Percentiles rank a stretch among this genome's conserved stretches.
These are phyloP conservation scores for Enteromius fasciolatus DNA, from an alignment of 2,797 vertebrate species.

Conservation along the genomic window DNA sequence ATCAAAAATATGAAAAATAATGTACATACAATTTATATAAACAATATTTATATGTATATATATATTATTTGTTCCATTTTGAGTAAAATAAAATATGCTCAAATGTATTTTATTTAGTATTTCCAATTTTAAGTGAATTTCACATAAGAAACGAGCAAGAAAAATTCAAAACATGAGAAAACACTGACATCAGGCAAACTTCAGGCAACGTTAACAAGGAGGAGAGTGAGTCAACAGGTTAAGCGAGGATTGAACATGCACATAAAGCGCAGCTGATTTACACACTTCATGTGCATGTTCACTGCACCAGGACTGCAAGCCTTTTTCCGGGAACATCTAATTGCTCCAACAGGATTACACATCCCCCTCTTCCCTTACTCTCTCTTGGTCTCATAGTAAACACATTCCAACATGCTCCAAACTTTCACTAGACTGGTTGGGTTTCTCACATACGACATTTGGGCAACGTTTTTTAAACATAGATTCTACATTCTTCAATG, in stretches of 20 bases:
- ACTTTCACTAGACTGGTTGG: not conserved
- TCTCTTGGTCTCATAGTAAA: not conserved
- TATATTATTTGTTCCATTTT: not conserved
- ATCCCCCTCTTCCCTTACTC: conserved; percentile 8
- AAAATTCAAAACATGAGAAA: not conserved
- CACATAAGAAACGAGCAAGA: not conserved
- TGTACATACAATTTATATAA: not conserved
- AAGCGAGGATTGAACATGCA: conserved; percentile 48
- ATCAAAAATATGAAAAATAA: not conserved
- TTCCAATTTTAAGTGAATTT: not conserved
- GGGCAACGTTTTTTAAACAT: not conserved
- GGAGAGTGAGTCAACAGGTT: conserved; percentile 14
- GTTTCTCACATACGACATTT: not conserved
- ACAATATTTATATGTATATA: not conserved
- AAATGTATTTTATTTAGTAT: not conserved
- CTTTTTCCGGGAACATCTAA: conserved; percentile 53
- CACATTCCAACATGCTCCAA: not conserved
- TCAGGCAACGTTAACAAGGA: conserved; percentile 29
- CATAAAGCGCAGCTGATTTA: conserved; percentile 54
- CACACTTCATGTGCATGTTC: conserved; percentile 38
- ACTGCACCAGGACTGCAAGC: conserved; percentile 35
- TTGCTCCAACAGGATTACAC: conserved; percentile 50
- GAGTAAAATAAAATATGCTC: not conserved
- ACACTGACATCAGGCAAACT: conserved; percentile 33
- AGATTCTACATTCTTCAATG: not conserved